A percentile compares a stretch with the other conserved stretches of the same genome.
Conservation (phyloP, 2,797 vertebrate genomes). For the Acrossocheilus fasciatus region DNA sequence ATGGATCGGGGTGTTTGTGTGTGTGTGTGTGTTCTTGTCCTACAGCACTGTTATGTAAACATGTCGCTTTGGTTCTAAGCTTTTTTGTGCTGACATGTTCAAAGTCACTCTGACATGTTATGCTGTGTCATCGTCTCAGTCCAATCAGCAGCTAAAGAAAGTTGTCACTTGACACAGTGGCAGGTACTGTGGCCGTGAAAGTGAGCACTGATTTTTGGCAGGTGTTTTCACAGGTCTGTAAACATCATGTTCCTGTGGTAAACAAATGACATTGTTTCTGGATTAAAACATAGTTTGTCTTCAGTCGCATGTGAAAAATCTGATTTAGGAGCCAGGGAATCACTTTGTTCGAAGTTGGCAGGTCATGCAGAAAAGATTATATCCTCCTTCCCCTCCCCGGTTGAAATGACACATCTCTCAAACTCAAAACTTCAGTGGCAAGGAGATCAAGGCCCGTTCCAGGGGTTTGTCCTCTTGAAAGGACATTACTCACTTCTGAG, state of each 20-base stretch:
- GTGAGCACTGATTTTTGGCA: neutral
- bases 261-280: constrained; percentile 1
- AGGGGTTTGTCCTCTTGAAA: constrained; percentile 1
- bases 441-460: neutral
- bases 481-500: constrained; percentile 2
- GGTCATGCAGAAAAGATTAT: constrained; percentile 39
- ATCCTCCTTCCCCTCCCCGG: neutral
- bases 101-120: constrained; percentile 27
- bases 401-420: neutral
- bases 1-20: neutral
- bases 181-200: neutral
- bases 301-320: neutral
- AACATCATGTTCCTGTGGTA: neutral
- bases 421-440: neutral
- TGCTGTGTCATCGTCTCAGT: constrained; percentile 7
- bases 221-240: neutral
- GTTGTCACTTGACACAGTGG: neutral
- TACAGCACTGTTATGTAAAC: constrained; percentile 55
- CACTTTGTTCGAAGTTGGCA: neutral
- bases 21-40: constrained; percentile 33
- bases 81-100: constrained; percentile 37
- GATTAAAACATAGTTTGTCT: constrained; percentile 7
- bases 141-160: constrained; percentile 18
- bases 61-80: constrained; percentile 16
- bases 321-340: neutral